Percentiles rank a stretch among this genome's conserved stretches.
Evolutionary conservation across 2,888 invertebrate genomes (phyloP).

Genomic region (Xestia sexstrigata): DNA sequence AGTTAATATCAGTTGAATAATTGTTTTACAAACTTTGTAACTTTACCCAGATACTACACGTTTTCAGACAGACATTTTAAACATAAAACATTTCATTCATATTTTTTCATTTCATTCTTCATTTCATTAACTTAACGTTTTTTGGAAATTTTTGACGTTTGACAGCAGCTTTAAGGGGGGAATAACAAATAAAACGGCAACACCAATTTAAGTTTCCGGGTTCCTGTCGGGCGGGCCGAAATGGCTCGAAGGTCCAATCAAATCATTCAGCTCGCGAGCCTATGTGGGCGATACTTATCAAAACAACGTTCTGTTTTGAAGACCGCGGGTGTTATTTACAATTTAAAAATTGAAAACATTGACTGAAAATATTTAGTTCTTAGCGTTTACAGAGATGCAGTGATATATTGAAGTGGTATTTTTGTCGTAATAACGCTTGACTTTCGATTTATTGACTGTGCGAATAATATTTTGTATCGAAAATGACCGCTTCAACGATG

Average conservation of each 20-base stretch:
- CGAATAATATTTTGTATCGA: conserved; percentile 72
- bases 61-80: background rate
- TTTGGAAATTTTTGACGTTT: conserved; percentile 17
- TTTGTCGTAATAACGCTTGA: conserved; percentile 60
- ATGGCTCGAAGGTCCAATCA: conserved; percentile 77
- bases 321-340: conserved; percentile 78
- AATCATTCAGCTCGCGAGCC: conserved; percentile 79
- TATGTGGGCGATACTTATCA: conserved; percentile 81
- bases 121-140: no score
- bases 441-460: conserved; percentile 73
- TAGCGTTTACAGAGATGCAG: conserved; percentile 64
- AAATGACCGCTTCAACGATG: conserved; percentile 90
- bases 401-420: conserved; percentile 72
- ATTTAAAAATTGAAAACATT: conserved; percentile 72
- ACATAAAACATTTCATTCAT: no score
- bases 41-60: background rate
- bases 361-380: conserved; percentile 74
- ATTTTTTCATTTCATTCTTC: no score
- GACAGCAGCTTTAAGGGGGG: conserved; percentile 38
- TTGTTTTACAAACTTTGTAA: no score
- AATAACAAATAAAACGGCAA: conserved; percentile 64
- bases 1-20: background rate
- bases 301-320: conserved; percentile 75
- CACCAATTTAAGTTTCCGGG: conserved; percentile 71
- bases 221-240: conserved; percentile 75